These are phyloP conservation scores for Rhinichthys klamathensis DNA, from an alignment of 2,113 vertebrate species.

Conservation along the genomic window DNA sequence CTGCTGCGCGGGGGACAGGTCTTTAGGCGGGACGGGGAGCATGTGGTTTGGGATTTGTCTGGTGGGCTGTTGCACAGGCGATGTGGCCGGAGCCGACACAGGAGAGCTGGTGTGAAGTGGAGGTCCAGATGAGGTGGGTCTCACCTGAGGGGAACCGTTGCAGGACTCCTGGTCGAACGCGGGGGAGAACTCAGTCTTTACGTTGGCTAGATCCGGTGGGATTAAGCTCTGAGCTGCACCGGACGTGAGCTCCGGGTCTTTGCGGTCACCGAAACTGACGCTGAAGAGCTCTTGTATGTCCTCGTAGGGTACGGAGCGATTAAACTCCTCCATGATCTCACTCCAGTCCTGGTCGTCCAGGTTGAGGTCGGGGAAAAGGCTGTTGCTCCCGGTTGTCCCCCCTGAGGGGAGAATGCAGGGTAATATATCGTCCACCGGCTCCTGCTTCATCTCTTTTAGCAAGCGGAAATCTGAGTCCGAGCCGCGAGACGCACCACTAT, in stretches of 20 bases:
- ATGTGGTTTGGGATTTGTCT: constrained; percentile 73
- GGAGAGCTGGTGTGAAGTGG: constrained; percentile 83
- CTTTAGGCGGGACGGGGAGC: constrained; percentile 73
- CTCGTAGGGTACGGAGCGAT: constrained; percentile 90
- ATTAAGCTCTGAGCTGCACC: constrained; percentile 63
- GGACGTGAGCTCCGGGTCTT: constrained; percentile 81
- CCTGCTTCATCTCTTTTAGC: constrained; percentile 94
- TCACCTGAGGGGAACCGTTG: constrained; percentile 85
- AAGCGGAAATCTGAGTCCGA: constrained; percentile 77
- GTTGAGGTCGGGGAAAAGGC: constrained; percentile 94
- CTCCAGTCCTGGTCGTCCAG: constrained; percentile 98
- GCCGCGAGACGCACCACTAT: constrained; percentile 72
- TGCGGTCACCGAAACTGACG: constrained; percentile 93
- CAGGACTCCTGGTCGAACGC: constrained; percentile 84
- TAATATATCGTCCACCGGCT: constrained; percentile 89
- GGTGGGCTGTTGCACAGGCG: constrained; percentile 74
- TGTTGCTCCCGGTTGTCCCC: constrained; percentile 82
- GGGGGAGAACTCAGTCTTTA: constrained; percentile 90
- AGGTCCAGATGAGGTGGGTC: constrained; percentile 83
- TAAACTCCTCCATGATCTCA: constrained; percentile 97
- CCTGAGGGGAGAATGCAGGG: constrained; percentile 88
- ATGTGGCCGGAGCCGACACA: constrained; percentile 71
- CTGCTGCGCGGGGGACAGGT: constrained; percentile 86
- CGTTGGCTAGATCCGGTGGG: constrained; percentile 79
- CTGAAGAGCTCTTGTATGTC: constrained; percentile 98